phyloP scores from a whole-genome alignment of 35 echinoderm and acorn worm genomes.

The Acanthaster planci region DNA sequence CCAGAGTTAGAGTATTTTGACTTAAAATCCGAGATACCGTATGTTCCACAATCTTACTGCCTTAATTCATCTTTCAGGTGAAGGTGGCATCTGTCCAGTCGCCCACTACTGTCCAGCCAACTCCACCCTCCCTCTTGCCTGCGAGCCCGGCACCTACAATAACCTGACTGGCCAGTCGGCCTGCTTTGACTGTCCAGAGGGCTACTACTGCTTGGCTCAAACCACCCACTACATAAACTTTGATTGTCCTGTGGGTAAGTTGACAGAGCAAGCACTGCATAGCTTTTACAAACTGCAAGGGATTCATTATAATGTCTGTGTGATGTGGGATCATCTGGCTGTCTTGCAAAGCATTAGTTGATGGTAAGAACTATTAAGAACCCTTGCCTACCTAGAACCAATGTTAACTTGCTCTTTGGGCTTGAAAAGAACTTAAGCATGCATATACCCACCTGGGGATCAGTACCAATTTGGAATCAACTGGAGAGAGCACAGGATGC shows the following conservation, averaged over 20 bases:
- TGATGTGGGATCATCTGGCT: neutral
- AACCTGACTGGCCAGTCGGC: constrained; percentile 48
- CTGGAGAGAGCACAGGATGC: no score
- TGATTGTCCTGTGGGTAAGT: constrained; percentile 74
- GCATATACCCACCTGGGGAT: no score
- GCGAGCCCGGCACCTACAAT: constrained; percentile 79
- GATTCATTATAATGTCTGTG: neutral
- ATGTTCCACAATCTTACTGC: neutral
- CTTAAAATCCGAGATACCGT: no score
- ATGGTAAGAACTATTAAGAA: neutral
- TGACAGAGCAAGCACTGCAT: no score
- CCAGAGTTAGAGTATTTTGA: no score
- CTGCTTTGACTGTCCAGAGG: constrained; percentile 71
- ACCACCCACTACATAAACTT: constrained; percentile 73
- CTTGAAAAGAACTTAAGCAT: no score
- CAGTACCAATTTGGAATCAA: no score
- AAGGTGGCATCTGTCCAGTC: constrained; percentile 92
- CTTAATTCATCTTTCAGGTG: constrained; percentile 55
- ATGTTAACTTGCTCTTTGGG: no score
- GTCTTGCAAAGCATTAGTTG: no score
- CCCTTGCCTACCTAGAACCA: no score
- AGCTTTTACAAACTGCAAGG: neutral
- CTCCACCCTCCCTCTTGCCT: constrained; percentile 52
- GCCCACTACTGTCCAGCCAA: constrained; percentile 94
- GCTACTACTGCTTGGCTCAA: constrained; percentile 87